phyloP scores from a whole-genome alignment of 2,113 vertebrate genomes.

The Ciconia boyciana region DNA sequence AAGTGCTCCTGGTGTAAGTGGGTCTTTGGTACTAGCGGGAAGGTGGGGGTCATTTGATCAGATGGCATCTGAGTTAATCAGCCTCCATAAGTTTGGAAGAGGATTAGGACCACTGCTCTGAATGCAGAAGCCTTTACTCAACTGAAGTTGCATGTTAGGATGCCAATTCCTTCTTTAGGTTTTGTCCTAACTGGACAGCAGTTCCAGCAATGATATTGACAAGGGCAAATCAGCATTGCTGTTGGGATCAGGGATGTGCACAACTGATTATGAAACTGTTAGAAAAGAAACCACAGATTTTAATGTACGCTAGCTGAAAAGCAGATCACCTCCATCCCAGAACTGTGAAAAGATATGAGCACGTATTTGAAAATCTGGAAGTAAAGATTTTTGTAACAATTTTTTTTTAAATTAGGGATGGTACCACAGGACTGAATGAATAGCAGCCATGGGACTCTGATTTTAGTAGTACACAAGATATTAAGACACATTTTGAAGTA shows the following conservation, averaged over 20 bases:
- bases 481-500: not conserved
- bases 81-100: not conserved
- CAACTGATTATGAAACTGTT: not conserved
- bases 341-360: not conserved
- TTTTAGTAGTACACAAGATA: not conserved
- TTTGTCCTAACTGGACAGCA: not conserved
- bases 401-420: not conserved
- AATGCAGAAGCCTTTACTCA: not conserved
- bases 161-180: not conserved
- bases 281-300: not conserved
- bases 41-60: not conserved
- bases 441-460: not conserved
- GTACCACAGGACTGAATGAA: not conserved
- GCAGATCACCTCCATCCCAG: not conserved
- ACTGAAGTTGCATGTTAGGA: not conserved
- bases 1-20: not conserved
- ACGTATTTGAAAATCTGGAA: not conserved
- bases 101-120: not conserved
- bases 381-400: not conserved
- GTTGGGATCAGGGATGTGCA: not conserved
- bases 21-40: not conserved
- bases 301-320: not conserved
- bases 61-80: not conserved
- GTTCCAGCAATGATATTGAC: not conserved
- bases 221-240: not conserved